Conservation (phyloP, 2,888 invertebrate genomes). For the Acrobasis consociella region DNA sequence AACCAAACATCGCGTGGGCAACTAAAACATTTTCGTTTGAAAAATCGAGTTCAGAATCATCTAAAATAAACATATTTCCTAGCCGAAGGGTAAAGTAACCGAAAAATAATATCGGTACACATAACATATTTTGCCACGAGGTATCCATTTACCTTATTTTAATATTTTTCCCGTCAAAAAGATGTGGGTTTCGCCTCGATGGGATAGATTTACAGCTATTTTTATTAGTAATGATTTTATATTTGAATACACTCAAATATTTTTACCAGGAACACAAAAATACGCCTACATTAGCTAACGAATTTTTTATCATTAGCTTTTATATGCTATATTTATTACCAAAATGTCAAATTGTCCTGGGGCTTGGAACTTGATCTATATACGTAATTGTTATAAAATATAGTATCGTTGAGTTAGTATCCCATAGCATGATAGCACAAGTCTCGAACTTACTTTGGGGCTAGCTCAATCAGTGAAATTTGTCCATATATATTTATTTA, state of each 20-base stretch:
- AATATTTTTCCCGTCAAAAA: slow-evolving; percentile 9
- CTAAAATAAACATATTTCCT: slow-evolving; percentile 6
- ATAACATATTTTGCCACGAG: slow-evolving; percentile 13
- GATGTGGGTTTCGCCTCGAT: not conserved
- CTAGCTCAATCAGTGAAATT: too few relatives aligned
- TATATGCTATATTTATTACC: too few relatives aligned
- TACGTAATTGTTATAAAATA: too few relatives aligned
- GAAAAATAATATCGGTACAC: not conserved
- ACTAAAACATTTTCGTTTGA: not conserved
- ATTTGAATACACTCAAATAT: not conserved
- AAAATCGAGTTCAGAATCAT: not conserved
- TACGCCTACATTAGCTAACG: too few relatives aligned
- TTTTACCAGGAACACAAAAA: not conserved
- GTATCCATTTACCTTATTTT: not conserved
- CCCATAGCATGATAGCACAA: too few relatives aligned
- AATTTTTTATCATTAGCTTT: too few relatives aligned
- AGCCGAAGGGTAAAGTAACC: not conserved
- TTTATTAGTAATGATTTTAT: not conserved
- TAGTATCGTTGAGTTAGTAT: too few relatives aligned
- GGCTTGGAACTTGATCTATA: too few relatives aligned
- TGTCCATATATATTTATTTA: too few relatives aligned
- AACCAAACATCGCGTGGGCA: too few relatives aligned
- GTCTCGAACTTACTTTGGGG: too few relatives aligned
- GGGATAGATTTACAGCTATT: slow-evolving; percentile 4
- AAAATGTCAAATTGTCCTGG: too few relatives aligned